These are phyloP conservation scores for Anolis carolinensis DNA, from an alignment of 2,113 vertebrate species.

Conservation along the genomic window DNA sequence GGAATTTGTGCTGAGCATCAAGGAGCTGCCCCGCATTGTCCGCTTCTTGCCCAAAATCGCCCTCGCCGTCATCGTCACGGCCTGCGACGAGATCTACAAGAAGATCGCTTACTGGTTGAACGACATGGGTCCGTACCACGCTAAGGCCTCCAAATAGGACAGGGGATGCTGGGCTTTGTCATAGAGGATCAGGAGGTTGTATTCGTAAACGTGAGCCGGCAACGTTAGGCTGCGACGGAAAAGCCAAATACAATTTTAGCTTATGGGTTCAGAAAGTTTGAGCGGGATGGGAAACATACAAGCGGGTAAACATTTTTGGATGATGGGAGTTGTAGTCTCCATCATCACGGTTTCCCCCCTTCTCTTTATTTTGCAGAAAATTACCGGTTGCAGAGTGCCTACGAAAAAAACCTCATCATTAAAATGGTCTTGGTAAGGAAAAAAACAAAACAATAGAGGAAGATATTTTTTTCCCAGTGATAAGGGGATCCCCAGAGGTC, in stretches of 20 bases:
- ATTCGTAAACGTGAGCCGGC: no score
- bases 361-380: slow-evolving; percentile 83
- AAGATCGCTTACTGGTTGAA: slow-evolving; percentile 97
- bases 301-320: no score
- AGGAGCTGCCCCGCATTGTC: slow-evolving; percentile 88
- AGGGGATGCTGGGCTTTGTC: no score
- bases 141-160: no score
- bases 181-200: no score
- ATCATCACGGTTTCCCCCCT: not conserved
- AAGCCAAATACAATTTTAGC: no score
- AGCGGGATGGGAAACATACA: no score
- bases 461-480: no score
- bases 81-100: slow-evolving; percentile 93
- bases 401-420: slow-evolving; percentile 98
- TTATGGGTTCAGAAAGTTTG: no score
- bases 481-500: no score
- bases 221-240: no score
- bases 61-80: slow-evolving; percentile 91
- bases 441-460: no score
- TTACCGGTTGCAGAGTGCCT: slow-evolving; percentile 97
- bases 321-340: not conserved
- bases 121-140: slow-evolving; percentile 86
- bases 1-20: slow-evolving; percentile 93
- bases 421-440: slow-evolving; percentile 95
- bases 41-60: slow-evolving; percentile 94